Conservation (phyloP, 2,113 vertebrate genomes). For the Barbus barbus region DNA sequence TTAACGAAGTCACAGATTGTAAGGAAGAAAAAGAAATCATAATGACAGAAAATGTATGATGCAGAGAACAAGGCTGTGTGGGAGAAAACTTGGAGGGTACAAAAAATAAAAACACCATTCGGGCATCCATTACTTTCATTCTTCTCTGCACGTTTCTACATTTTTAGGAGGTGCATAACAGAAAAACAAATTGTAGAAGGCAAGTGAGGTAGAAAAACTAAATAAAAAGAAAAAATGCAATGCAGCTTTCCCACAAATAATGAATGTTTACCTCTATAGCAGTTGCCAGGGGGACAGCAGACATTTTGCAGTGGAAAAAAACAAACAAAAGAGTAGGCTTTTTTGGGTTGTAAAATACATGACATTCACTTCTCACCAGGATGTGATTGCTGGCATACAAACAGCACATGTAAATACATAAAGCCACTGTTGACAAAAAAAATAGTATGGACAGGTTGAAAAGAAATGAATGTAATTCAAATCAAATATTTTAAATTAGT, state of each 20-base stretch:
- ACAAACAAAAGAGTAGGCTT: not conserved
- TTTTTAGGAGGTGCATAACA: not conserved
- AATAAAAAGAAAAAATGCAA: conserved; percentile 27
- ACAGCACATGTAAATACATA: not conserved
- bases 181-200: not conserved
- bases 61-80: conserved; percentile 1
- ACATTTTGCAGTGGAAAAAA: conserved; percentile 22
- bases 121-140: not conserved
- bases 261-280: conserved; percentile 32
- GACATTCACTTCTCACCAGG: not conserved
- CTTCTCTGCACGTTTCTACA: not conserved
- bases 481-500: not conserved
- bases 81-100: not conserved
- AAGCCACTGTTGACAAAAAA: not conserved
- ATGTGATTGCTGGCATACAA: not conserved
- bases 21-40: not conserved
- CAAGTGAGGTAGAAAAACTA: not conserved
- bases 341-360: conserved; percentile 1
- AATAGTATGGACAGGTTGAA: not conserved
- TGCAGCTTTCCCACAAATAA: conserved; percentile 44
- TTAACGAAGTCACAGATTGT: not conserved
- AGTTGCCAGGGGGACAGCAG: conserved; percentile 23
- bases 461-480: not conserved
- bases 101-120: not conserved
- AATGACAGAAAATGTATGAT: not conserved